These are phyloP conservation scores for Nezara viridula DNA, from an alignment of 2,888 invertebrate species.

Conservation along the genomic window DNA sequence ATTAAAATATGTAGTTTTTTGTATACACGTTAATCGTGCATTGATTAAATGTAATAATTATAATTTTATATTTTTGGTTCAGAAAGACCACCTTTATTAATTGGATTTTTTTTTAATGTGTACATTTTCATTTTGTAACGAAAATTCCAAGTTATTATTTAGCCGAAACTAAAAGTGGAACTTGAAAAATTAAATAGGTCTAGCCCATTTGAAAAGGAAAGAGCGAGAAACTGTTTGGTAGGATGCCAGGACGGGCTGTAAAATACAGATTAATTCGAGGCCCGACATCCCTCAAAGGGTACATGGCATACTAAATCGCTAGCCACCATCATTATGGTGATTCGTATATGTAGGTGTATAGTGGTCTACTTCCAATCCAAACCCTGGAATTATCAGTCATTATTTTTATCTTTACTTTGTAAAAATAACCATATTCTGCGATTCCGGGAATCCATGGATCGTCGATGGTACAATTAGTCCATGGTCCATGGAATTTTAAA, in stretches of 20 bases:
- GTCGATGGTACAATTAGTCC: too few species aligned
- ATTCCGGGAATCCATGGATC: too few species aligned
- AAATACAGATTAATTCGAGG: background rate
- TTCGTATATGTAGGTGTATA: background rate
- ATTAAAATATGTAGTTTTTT: too few species aligned
- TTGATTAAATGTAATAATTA: too few species aligned
- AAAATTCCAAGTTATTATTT: background rate
- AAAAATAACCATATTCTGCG: too few species aligned
- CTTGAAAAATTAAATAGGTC: background rate
- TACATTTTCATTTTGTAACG: background rate
- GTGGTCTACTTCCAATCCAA: background rate
- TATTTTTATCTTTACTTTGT: too few species aligned
- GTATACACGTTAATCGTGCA: too few species aligned
- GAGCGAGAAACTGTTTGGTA: background rate
- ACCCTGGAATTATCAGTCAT: background rate
- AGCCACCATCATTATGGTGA: background rate
- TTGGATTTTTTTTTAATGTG: background rate
- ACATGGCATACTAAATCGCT: background rate
- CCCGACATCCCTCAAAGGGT: background rate
- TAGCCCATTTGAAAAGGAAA: background rate
- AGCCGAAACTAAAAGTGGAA: background rate
- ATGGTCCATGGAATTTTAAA: too few species aligned
- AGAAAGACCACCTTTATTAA: too few species aligned
- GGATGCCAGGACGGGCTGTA: background rate
- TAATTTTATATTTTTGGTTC: too few species aligned